Evolutionary conservation across 2,888 invertebrate species (phyloP), one percentile per base, ranked within the genome.

Genomic region (Athalia rosae): DNA sequence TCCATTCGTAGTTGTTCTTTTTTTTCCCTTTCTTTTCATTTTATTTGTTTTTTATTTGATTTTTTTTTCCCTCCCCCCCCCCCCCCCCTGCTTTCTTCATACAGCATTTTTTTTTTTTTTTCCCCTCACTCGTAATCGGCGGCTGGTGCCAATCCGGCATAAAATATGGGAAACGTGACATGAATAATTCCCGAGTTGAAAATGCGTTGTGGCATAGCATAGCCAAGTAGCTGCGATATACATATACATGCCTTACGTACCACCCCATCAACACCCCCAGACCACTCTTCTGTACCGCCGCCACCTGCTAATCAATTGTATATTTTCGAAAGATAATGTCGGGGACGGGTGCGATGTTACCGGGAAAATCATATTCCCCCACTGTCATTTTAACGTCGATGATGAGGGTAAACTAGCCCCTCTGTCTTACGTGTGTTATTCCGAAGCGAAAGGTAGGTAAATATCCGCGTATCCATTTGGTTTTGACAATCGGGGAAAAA

Each of bases 91-190:
- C 56, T 58, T 41, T 69, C 53, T 43, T 53, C 28, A 28, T 28
- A 28, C 28, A 28, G 28, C 28, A 28, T 43, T 2, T 61, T 13
- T 61, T 61, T 8, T 3, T 13, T 28, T 28, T 41, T 58, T 58
- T 71, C 41, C 48, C 50, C 59, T 71, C 58, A 71, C 74, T 62
- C 74, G 61, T 74, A 74, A 74, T 74, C 74, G 69, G 41, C 11
- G 77, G 59, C 43, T 59, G 79, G 80, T 79, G 82, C 80, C 84
- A 83, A 86, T 84, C 83, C 81, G 82, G 83, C 84, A 86, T 86
- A 85, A 87, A 88, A 86, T 85, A 83, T 83, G 81, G 81, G 83
- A 83, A 84, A 87, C 88, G 87, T 88, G 88, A 87, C 86, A 87
- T 87, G 88, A 88, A 88, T 88, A 85, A 88, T 88, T 88, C 86